Conservation (phyloP, 2,888 invertebrate species). For the Tubulanus polymorphus region DNA sequence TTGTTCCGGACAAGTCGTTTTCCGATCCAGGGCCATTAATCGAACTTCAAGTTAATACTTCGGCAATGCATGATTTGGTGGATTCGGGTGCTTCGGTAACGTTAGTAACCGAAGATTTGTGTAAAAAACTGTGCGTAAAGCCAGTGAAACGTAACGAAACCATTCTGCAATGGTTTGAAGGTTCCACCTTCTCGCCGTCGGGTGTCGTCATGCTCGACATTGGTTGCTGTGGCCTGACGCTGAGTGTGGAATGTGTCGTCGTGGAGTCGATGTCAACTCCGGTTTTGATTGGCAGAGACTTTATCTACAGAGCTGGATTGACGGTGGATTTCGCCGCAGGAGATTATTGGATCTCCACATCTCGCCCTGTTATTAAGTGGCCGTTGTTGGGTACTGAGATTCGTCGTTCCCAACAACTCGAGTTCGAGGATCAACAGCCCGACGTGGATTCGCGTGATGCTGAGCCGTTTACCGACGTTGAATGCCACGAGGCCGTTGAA, state of each 20-base stretch:
- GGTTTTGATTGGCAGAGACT: not conserved
- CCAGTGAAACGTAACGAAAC: not conserved
- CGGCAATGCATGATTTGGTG: not conserved
- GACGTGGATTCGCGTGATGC: not conserved
- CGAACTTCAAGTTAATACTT: not conserved
- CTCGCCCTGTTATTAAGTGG: not conserved
- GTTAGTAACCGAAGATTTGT: not conserved
- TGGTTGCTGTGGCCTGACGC: not conserved
- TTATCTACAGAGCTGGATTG: conserved; percentile 1
- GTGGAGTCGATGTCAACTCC: not conserved
- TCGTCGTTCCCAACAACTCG: not conserved
- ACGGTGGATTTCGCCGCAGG: not conserved
- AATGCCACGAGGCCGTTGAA: not conserved
- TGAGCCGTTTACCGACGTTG: not conserved
- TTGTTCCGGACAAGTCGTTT: not conserved
- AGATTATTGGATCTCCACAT: not conserved
- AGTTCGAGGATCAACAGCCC: not conserved
- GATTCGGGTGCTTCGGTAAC: not conserved
- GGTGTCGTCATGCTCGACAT: not conserved
- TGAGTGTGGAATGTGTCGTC: not conserved
- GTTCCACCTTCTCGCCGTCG: not conserved
- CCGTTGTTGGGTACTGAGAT: not conserved
- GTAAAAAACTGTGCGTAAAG: not conserved
- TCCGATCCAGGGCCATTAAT: not conserved
- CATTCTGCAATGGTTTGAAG: not conserved